phyloP scores from a whole-genome alignment of 30 jellyfish, hydroid and myxozoan species.

The Hydra vulgaris region DNA sequence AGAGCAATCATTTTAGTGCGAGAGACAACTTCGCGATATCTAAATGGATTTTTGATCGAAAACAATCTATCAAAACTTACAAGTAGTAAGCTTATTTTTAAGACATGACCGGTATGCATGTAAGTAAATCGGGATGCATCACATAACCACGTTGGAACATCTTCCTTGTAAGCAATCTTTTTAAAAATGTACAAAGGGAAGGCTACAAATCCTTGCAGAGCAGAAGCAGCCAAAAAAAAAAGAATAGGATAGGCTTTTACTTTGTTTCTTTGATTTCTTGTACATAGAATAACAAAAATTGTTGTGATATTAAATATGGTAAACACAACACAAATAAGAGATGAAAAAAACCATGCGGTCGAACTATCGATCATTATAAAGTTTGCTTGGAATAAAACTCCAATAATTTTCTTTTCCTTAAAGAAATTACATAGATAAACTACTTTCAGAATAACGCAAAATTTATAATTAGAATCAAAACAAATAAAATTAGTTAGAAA shows the following conservation, averaged over 20 bases:
- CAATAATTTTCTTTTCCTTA: background rate
- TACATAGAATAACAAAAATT: background rate
- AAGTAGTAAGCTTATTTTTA: slow-evolving; percentile 16
- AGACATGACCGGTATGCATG: slow-evolving; percentile 16
- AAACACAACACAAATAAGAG: background rate
- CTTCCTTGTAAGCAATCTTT: background rate
- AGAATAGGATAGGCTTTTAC: background rate
- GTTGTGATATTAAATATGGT: slow-evolving; percentile 15
- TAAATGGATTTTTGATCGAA: slow-evolving; percentile 10
- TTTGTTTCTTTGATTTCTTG: background rate
- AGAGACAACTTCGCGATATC: background rate
- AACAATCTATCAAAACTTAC: slow-evolving; percentile 16
- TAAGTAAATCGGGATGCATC: slow-evolving; percentile 16
- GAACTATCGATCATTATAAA: background rate
- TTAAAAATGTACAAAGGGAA: slow-evolving; percentile 12
- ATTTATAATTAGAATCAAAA: too few relatives aligned
- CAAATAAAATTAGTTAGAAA: too few relatives aligned
- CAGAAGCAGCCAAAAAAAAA: slow-evolving; percentile 11
- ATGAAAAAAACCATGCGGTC: background rate
- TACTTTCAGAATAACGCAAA: too few relatives aligned
- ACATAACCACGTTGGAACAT: slow-evolving; percentile 11
- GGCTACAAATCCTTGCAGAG: slow-evolving; percentile 14
- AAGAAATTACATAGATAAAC: too few relatives aligned
- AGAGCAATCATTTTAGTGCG: background rate
- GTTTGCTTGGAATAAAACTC: too few relatives aligned